Conservation (phyloP, 2,888 invertebrate species). For the Cantharis lateralis region DNA sequence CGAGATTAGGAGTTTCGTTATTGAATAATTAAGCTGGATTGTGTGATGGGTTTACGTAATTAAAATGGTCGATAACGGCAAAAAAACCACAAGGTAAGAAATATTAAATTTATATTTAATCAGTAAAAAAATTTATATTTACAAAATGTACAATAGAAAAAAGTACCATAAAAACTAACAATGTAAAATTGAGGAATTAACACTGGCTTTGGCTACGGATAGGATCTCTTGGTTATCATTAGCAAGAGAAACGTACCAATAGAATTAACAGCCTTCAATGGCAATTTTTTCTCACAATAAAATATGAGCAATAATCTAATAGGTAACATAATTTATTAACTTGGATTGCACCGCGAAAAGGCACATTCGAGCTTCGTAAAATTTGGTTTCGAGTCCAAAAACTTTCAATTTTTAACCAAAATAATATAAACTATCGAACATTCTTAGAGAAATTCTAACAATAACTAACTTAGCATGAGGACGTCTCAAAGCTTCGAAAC, state of each 20-base stretch:
- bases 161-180: slow-evolving; percentile 26
- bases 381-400: background rate
- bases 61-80: background rate
- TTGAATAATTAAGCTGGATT: background rate
- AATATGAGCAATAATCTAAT: slow-evolving; percentile 12
- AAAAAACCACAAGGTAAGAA: background rate
- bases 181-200: slow-evolving; percentile 27
- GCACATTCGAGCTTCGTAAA: slow-evolving; percentile 11
- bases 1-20: background rate
- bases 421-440: background rate
- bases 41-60: background rate
- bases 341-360: slow-evolving; percentile 8
- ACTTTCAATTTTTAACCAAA: background rate
- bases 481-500: background rate
- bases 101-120: slow-evolving; percentile 26
- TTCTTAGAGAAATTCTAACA: slow-evolving; percentile 12
- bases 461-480: background rate
- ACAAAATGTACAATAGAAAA: slow-evolving; percentile 20
- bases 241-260: slow-evolving; percentile 13
- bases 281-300: slow-evolving; percentile 13
- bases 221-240: slow-evolving; percentile 10
- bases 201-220: slow-evolving; percentile 30
- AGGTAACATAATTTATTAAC: slow-evolving; percentile 21
- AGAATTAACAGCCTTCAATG: slow-evolving; percentile 15
- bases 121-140: slow-evolving; percentile 23